Conservation (phyloP, 2,797 vertebrate genomes). For the Dryobates pubescens region DNA sequence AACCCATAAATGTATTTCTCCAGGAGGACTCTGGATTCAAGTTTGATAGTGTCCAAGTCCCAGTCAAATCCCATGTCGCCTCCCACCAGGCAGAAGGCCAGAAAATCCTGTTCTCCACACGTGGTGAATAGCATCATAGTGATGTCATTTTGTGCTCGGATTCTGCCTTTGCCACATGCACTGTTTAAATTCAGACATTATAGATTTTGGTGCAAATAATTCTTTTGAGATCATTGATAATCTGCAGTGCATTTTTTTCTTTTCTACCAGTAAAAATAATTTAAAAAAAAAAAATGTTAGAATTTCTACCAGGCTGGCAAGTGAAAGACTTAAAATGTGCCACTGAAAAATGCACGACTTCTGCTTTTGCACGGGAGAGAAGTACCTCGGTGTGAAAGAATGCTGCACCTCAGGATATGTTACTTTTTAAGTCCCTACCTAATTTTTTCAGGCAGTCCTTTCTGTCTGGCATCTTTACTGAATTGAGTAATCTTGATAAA, state of each 20-base stretch:
- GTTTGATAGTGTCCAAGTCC: neutral
- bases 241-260: neutral
- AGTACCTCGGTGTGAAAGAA: neutral
- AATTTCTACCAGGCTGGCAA: neutral
- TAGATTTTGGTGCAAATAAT: neutral
- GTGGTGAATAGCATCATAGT: neutral
- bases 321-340: neutral
- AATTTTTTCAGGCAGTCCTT: neutral
- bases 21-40: neutral
- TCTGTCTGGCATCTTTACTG: neutral
- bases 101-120: neutral
- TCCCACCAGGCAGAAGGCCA: neutral
- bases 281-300: too few relatives aligned
- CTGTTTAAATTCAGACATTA: neutral
- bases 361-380: neutral
- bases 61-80: neutral
- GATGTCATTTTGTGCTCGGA: neutral
- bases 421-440: neutral
- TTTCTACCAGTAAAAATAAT: neutral
- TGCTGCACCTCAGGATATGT: neutral
- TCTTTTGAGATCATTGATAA: neutral
- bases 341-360: neutral
- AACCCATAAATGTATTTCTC: neutral
- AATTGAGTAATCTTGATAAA: neutral
- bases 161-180: neutral